phyloP scores from a whole-genome alignment of 2,888 invertebrate genomes.

The Clitarchus hookeri region DNA sequence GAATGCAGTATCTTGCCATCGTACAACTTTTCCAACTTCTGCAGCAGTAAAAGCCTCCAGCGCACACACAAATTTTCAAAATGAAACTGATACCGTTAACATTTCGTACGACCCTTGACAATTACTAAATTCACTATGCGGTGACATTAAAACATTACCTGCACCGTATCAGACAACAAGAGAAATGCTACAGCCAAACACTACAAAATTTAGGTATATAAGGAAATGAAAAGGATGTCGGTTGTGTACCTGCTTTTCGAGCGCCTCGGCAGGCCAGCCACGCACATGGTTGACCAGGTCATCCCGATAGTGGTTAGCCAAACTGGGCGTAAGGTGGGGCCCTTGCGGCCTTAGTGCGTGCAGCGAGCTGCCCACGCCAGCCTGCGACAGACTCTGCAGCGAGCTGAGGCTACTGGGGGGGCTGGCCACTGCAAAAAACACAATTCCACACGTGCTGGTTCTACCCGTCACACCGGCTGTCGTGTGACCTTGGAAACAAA shows the following conservation, averaged over 20 bases:
- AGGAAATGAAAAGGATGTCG: not conserved
- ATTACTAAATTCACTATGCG: no score
- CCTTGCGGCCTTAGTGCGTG: conserved; percentile 68
- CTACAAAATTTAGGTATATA: no score
- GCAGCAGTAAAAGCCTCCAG: no score
- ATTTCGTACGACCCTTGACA: no score
- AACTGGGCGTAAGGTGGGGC: conserved; percentile 81
- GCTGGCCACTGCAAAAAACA: conserved; percentile 53
- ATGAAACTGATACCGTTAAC: no score
- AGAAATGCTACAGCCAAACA: no score
- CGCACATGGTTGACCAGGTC: conserved; percentile 89
- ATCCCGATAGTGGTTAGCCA: conserved; percentile 89
- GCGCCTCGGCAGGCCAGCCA: conserved; percentile 91
- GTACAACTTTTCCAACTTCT: no score
- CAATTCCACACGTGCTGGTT: not conserved
- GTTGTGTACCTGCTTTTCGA: conserved; percentile 84
- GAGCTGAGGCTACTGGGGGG: conserved; percentile 63
- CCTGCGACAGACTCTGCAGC: conserved; percentile 62
- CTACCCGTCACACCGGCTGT: not conserved
- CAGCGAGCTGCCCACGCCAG: conserved; percentile 46
- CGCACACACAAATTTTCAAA: no score
- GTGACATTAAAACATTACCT: no score
- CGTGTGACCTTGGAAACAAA: not conserved
- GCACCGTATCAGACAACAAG: no score
- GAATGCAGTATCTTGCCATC: no score